Percentiles rank a stretch among this genome's conserved stretches.
Conservation (phyloP, 2,113 vertebrate species). For the Nibea coibor region DNA sequence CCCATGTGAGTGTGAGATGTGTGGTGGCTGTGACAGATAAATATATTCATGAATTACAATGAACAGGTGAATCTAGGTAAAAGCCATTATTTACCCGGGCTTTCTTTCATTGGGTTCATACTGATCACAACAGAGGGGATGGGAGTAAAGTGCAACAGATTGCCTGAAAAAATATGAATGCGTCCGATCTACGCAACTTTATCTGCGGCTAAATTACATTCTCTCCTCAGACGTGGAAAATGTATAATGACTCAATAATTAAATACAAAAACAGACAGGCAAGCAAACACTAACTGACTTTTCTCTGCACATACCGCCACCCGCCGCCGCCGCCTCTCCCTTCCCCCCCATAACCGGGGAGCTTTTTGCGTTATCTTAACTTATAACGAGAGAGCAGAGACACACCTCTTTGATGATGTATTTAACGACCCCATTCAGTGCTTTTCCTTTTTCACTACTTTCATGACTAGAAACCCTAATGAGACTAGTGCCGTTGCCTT, state of each 20-base stretch:
- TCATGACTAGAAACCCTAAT: constrained; percentile 75
- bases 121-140: constrained; percentile 1
- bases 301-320: neutral
- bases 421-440: constrained; percentile 70
- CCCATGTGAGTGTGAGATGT: neutral
- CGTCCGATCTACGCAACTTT: constrained; percentile 38
- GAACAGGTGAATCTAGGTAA: neutral
- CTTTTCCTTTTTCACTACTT: constrained; percentile 63
- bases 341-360: neutral
- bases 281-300: constrained; percentile 37
- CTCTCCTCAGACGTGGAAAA: constrained; percentile 33
- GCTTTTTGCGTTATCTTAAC: constrained; percentile 62
- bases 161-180: neutral
- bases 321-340: neutral
- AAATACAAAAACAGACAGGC: constrained; percentile 54
- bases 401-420: constrained; percentile 77
- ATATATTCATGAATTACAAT: neutral
- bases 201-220: constrained; percentile 42
- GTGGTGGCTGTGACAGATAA: neutral
- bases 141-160: neutral
- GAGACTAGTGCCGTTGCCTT: constrained; percentile 69
- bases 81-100: neutral
- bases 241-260: constrained; percentile 53
- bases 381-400: constrained; percentile 60
- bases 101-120: constrained; percentile 11